These are phyloP conservation scores for Drosophila sproati DNA, from an alignment of 1,140 invertebrate species.

Conservation along the genomic window DNA sequence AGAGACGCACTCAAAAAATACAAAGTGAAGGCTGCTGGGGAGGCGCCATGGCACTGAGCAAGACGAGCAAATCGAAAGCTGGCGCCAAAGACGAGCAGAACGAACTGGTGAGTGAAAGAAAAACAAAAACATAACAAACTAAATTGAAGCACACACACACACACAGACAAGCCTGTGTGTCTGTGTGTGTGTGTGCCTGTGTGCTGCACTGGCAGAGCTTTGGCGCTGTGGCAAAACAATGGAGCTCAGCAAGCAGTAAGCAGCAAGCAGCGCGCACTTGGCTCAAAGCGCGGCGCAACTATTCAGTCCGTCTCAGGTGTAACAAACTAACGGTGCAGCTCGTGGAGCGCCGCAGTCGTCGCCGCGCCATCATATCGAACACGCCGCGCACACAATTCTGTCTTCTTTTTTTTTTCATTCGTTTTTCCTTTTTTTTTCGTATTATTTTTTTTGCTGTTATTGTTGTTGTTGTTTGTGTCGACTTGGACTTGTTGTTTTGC, in stretches of 20 bases:
- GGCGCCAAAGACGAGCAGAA: constrained; percentile 78
- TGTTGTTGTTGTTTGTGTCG: constrained; percentile 17
- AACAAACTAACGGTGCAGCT: constrained; percentile 81
- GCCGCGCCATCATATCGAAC: constrained; percentile 66
- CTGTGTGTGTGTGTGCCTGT: constrained; percentile 13
- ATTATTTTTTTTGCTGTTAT: constrained; percentile 15
- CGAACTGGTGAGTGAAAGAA: constrained; percentile 67
- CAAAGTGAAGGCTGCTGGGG: constrained; percentile 9
- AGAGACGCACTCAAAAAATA: not conserved
- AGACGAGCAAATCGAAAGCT: constrained; percentile 70
- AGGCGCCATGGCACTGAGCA: constrained; percentile 69
- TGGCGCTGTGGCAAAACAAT: constrained; percentile 27
- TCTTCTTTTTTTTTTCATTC: constrained; percentile 20
- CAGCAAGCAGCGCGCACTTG: constrained; percentile 31
- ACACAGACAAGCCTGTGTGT: not conserved
- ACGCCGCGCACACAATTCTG: constrained; percentile 49
- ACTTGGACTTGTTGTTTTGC: constrained; percentile 36
- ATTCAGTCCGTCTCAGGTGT: constrained; percentile 63
- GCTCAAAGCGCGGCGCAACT: constrained; percentile 35
- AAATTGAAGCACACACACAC: not conserved
- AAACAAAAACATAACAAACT: constrained; percentile 21
- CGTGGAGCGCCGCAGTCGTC: constrained; percentile 67
- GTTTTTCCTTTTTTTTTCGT: constrained; percentile 8
- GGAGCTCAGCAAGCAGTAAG: constrained; percentile 13
- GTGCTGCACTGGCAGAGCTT: constrained; percentile 16